Conservation (phyloP, 2,113 vertebrate species). For the Vanacampus margaritifer region DNA sequence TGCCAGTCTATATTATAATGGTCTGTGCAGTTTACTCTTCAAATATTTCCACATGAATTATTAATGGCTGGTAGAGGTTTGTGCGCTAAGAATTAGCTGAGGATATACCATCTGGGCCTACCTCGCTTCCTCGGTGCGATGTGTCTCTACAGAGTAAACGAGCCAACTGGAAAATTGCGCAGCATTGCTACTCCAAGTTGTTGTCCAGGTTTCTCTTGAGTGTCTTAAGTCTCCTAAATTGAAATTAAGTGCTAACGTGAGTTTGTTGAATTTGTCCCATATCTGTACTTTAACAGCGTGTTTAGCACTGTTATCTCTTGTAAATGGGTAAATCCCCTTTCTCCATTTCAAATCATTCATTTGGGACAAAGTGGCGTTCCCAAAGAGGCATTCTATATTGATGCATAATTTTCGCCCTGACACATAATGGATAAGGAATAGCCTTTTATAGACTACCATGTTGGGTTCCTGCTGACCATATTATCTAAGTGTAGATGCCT, state of each 20-base stretch:
- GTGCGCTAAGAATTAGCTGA: slow-evolving; percentile 51
- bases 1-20: slow-evolving; percentile 55
- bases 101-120: slow-evolving; percentile 49
- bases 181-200: slow-evolving; percentile 27
- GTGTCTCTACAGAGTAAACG: slow-evolving; percentile 42
- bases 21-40: slow-evolving; percentile 64
- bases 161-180: slow-evolving; percentile 36
- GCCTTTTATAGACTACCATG: not conserved
- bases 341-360: not conserved
- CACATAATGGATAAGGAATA: not conserved
- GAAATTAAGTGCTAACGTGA: not conserved
- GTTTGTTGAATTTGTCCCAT: not conserved
- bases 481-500: not conserved
- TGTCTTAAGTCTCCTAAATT: not conserved
- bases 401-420: not conserved
- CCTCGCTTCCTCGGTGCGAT: slow-evolving; percentile 32
- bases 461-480: not conserved
- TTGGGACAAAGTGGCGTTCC: not conserved
- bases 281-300: not conserved
- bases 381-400: not conserved
- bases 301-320: not conserved
- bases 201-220: slow-evolving; percentile 19
- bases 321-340: not conserved
- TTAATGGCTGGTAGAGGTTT: slow-evolving; percentile 60
- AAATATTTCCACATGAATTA: slow-evolving; percentile 69